phyloP scores from a whole-genome alignment of 2,113 vertebrate genomes.

The Procavia capensis region DNA sequence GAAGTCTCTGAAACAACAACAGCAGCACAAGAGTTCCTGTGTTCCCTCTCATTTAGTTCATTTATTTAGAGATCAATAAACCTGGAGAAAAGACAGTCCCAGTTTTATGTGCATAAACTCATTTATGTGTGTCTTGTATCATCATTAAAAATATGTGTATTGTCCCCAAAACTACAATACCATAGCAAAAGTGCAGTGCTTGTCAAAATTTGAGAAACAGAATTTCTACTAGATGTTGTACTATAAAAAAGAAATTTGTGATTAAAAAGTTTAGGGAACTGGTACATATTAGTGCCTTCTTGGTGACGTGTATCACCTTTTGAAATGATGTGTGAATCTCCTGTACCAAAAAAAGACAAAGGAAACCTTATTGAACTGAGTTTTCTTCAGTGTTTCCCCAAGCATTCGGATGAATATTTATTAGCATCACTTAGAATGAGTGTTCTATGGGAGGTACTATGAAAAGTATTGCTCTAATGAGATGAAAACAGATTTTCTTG shows the following conservation, averaged over 20 bases:
- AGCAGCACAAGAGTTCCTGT: not conserved
- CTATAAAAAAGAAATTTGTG: too few species aligned
- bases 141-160: not conserved
- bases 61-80: not conserved
- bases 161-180: not conserved
- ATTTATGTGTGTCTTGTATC: not conserved
- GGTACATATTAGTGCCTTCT: not conserved
- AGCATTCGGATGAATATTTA: not conserved
- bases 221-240: not conserved
- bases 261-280: not conserved
- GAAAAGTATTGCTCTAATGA: not conserved
- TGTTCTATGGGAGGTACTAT: not conserved
- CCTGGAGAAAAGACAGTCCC: not conserved
- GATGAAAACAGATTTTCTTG: not conserved
- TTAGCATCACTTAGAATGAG: not conserved
- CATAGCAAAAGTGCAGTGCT: not conserved
- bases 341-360: not conserved
- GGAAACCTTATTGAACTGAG: not conserved
- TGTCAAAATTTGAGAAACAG: not conserved
- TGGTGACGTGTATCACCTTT: not conserved
- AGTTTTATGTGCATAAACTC: not conserved
- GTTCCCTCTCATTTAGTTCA: not conserved
- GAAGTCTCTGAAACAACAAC: too few species aligned
- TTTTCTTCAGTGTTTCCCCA: not conserved
- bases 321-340: not conserved